Base-by-base conservation (phyloP, 1,140 invertebrate species). In the Drosophila santomea region DNA sequence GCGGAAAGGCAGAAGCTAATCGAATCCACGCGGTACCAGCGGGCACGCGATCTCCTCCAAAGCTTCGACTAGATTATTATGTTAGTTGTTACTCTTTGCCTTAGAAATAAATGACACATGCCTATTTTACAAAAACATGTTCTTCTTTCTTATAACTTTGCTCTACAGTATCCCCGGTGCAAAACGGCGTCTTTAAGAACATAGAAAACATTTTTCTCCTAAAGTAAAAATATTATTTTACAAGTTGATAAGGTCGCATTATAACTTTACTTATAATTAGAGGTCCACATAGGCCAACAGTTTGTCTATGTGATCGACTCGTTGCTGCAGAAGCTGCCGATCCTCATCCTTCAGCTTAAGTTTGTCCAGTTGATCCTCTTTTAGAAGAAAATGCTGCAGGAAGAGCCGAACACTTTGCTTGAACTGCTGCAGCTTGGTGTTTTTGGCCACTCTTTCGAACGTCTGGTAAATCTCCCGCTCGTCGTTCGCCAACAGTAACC, bases 351-450 rank as follows among this genome's bases (percentile, higher is more conserved):
- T 56, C 8, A 94, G 78, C 6, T 90, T 77, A 25, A 44, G 93
- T 77, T 91, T 95, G 4, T 75, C 63, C 12, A 88, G 56, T 4
- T 88, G 69, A 6, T 76, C 95, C 75, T 95, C 94, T 83, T 94
- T 94, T 1, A 96, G 62, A 7, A 97, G 81, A 78, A 97, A 97
- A 90, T 96, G 96, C 89, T 94, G 95, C 82, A 97, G 94, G 78
- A 97, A 97, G 5, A 97, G 92, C 48, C 94, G 91, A 4, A 97
- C 84, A 64, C 96, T 95, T 92, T 97, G 96, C 48, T 95, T 93
- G 56, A 97, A 95, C 63, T 94, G 92, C 71, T 95, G 93, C 10
- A 97, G 91, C 82, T 96, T 95, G 1, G 94, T 88, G 8, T 95
- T 94, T 43, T 93, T 83, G 1, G 94, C 93, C 32, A 96, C 93